A percentile compares a stretch with the other conserved stretches of the same genome.
Evolutionary conservation across 1,140 invertebrate genomes (phyloP).

Genomic region (Leptopilina clavipes): DNA sequence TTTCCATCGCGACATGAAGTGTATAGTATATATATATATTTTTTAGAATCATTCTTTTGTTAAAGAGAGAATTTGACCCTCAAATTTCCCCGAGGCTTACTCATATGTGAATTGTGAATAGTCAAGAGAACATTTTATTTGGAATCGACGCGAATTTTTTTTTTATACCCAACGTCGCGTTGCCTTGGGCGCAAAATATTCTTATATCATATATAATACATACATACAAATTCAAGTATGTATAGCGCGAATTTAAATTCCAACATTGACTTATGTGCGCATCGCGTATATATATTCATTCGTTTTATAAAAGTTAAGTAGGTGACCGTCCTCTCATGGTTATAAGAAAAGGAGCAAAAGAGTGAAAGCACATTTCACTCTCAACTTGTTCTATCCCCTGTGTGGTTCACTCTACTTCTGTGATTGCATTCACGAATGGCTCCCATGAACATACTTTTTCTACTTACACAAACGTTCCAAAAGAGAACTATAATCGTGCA

Average conservation of each 20-base stretch:
- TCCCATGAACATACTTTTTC: conserved; percentile 22
- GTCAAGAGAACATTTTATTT: neutral
- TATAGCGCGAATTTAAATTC: conserved; percentile 35
- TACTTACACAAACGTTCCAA: conserved; percentile 24
- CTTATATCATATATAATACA: no score
- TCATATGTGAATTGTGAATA: conserved; percentile 14
- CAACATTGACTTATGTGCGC: conserved; percentile 46
- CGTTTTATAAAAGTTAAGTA: conserved; percentile 48
- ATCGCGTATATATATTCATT: conserved; percentile 37
- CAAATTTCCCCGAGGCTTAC: conserved; percentile 17
- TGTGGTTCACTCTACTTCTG: conserved; percentile 30
- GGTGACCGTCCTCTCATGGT: conserved; percentile 47
- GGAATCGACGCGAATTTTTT: conserved; percentile 3
- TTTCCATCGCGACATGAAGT: neutral
- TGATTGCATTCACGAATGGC: conserved; percentile 13
- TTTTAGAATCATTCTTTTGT: conserved; percentile 1
- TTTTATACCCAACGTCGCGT: conserved; percentile 37
- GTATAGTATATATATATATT: neutral
- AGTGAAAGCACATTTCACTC: conserved; percentile 54
- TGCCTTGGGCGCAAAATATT: conserved; percentile 52
- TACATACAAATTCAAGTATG: neutral
- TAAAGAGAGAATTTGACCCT: neutral
- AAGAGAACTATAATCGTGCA: neutral
- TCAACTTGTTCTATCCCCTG: conserved; percentile 50
- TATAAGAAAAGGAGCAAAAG: conserved; percentile 47